A percentile compares a stretch with the other conserved stretches of the same genome.
Evolutionary conservation across 2,113 vertebrate genomes (phyloP).

Genomic region (Piprites chloris): DNA sequence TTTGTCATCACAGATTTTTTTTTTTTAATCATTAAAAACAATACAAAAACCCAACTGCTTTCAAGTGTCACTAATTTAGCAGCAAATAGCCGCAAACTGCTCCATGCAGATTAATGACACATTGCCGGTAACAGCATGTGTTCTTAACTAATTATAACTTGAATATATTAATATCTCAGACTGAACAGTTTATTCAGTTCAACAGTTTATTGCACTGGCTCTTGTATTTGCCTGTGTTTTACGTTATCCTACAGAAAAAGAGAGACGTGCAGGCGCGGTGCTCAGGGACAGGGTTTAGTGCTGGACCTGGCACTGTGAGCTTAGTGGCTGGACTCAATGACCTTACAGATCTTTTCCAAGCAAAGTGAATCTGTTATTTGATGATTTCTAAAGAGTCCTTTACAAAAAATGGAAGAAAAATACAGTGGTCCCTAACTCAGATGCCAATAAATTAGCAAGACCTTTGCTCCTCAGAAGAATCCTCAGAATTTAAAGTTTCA

Average conservation of each 20-base stretch:
- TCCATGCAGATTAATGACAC: background rate
- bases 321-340: background rate
- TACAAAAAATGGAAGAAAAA: background rate
- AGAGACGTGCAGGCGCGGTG: background rate
- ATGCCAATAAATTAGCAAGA: background rate
- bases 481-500: background rate
- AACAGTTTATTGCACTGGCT: background rate
- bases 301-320: background rate
- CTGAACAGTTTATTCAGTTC: background rate
- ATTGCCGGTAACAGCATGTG: conserved; percentile 15
- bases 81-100: conserved; percentile 1
- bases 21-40: conserved; percentile 1
- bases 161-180: conserved; percentile 6
- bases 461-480: background rate
- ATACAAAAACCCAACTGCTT: background rate
- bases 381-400: background rate
- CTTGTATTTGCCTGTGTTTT: background rate
- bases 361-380: background rate
- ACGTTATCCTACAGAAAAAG: background rate
- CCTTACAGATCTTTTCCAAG: background rate
- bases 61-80: conserved; percentile 26
- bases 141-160: conserved; percentile 47
- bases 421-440: background rate
- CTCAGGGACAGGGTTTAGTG: background rate
- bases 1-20: background rate